These are phyloP conservation scores for Naso thynnoides DNA, from an alignment of 2,797 vertebrate species.

Conservation along the genomic window DNA sequence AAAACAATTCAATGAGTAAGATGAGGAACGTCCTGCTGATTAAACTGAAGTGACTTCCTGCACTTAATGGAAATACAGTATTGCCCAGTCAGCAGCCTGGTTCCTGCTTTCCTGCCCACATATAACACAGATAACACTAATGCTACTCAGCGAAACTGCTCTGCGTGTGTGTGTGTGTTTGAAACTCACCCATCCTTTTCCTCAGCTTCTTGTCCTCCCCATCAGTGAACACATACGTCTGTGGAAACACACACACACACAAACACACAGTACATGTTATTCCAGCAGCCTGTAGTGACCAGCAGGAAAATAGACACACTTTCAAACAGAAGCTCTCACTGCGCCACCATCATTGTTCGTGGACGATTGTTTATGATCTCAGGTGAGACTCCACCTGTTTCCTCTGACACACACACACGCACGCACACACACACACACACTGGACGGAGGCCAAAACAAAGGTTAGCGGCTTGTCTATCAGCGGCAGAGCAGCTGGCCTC, in stretches of 20 bases:
- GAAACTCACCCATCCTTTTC: constrained; percentile 90
- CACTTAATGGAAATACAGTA: constrained; percentile 56
- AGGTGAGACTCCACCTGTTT: constrained; percentile 62
- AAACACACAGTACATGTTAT: constrained; percentile 39
- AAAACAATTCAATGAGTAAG: constrained; percentile 43
- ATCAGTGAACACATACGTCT: constrained; percentile 98
- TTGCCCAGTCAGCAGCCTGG: constrained; percentile 69
- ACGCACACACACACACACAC: background rate
- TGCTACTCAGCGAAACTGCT: constrained; percentile 63
- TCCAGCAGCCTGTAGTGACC: constrained; percentile 26
- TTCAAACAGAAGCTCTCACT: background rate
- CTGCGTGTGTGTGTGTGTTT: constrained; percentile 34
- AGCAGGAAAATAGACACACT: constrained; percentile 34
- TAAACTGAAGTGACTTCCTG: constrained; percentile 63
- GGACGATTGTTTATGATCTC: constrained; percentile 46
- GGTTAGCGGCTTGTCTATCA: constrained; percentile 57
- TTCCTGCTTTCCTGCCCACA: constrained; percentile 66
- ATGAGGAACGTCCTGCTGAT: constrained; percentile 51
- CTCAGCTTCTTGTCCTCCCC: constrained; percentile 91
- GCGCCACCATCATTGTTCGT: constrained; percentile 24
- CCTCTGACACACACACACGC: constrained; percentile 1
- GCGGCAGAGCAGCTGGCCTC: constrained; percentile 51
- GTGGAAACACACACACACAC: constrained; percentile 67
- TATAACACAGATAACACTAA: constrained; percentile 48
- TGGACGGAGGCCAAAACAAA: constrained; percentile 54